Evolutionary conservation across 2,888 invertebrate genomes (phyloP).

Genomic region (Lampropteryx suffumata): DNA sequence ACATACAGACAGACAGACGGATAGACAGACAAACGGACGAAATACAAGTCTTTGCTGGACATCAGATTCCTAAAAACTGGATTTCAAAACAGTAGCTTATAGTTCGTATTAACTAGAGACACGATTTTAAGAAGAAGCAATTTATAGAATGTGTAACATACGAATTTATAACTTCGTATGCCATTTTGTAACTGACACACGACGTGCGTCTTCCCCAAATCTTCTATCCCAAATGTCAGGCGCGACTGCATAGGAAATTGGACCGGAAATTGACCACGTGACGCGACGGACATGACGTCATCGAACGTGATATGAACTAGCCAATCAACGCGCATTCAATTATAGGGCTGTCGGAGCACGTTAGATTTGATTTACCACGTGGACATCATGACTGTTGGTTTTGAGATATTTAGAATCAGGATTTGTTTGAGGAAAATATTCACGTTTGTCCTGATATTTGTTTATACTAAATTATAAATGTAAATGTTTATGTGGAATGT

Average conservation of each 20-base stretch:
- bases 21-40: too few relatives aligned
- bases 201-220: conserved; percentile 29
- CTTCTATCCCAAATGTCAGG: conserved; percentile 43
- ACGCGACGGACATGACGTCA: conserved; percentile 68
- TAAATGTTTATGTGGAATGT: too few relatives aligned
- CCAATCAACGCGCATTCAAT: conserved; percentile 74
- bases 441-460: too few relatives aligned
- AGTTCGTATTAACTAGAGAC: too few relatives aligned
- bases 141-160: too few relatives aligned
- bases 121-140: too few relatives aligned
- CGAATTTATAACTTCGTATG: not conserved
- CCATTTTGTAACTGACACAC: conserved; percentile 3
- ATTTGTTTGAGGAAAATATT: not conserved
- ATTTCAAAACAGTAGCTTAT: too few relatives aligned
- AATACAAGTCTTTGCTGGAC: too few relatives aligned
- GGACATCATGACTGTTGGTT: conserved; percentile 16
- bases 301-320: conserved; percentile 67
- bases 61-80: too few relatives aligned
- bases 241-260: conserved; percentile 68
- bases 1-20: too few relatives aligned
- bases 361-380: conserved; percentile 41
- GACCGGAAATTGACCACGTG: conserved; percentile 74
- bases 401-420: not conserved
- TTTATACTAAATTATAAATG: too few relatives aligned
- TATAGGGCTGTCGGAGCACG: conserved; percentile 47